These are phyloP conservation scores for Sciurus vulgaris DNA, from an alignment of 2,797 vertebrate genomes.

Conservation along the genomic window DNA sequence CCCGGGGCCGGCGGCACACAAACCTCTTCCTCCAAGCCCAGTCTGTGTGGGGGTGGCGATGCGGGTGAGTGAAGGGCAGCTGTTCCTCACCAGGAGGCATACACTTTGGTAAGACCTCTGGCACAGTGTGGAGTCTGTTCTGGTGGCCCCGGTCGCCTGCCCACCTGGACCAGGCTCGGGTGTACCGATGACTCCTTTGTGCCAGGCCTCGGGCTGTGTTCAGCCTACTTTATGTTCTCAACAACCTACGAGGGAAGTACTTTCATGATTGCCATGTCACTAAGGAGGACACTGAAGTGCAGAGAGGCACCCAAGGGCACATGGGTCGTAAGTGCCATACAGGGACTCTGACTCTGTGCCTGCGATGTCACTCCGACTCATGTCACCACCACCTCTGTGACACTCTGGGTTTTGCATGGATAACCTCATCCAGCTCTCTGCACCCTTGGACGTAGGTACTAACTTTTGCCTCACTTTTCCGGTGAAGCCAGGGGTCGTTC, in stretches of 20 bases:
- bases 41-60: neutral
- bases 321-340: too few species aligned
- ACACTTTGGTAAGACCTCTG: neutral
- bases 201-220: accelerated
- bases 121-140: accelerated
- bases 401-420: neutral
- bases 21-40: neutral
- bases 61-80: accelerated
- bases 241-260: accelerated
- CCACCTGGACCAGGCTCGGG: accelerated
- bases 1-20: accelerated
- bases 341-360: accelerated
- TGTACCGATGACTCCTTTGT: neutral
- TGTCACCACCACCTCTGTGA: accelerated
- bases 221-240: neutral
- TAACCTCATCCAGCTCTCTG: neutral
- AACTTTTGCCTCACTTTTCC: neutral
- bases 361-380: neutral
- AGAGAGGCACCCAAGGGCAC: neutral
- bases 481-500: neutral
- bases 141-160: neutral
- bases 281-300: neutral
- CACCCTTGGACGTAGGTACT: neutral
- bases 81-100: neutral
- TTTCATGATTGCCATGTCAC: neutral